phyloP scores from a whole-genome alignment of 2,888 invertebrate species.

The Hypomecis punctinalis region DNA sequence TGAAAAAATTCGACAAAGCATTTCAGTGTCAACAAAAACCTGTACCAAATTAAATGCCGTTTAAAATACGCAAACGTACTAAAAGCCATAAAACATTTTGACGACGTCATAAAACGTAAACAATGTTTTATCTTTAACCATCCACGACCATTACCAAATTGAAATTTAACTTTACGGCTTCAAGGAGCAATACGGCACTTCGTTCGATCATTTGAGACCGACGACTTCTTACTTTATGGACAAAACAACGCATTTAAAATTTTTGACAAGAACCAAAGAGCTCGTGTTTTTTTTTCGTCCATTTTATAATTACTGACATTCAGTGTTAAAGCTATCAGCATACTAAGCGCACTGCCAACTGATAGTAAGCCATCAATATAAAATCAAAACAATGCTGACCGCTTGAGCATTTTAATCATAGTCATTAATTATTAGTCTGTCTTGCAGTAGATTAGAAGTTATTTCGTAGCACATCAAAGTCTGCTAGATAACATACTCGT shows the following conservation, averaged over 20 bases:
- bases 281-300: too few relatives aligned
- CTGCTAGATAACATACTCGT: too few relatives aligned
- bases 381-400: too few relatives aligned
- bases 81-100: slow-evolving; percentile 11
- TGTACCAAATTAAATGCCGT: neutral
- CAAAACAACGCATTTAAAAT: neutral
- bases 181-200: slow-evolving; percentile 18
- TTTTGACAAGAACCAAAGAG: neutral
- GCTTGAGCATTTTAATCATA: too few relatives aligned
- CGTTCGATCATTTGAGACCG: neutral
- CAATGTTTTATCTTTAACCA: slow-evolving; percentile 13
- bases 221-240: neutral
- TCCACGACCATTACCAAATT: slow-evolving; percentile 23
- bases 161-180: slow-evolving; percentile 25
- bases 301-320: too few relatives aligned
- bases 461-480: too few relatives aligned
- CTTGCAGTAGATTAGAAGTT: too few relatives aligned
- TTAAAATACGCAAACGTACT: slow-evolving; percentile 1
- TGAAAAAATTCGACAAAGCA: too few relatives aligned
- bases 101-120: slow-evolving; percentile 20
- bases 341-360: too few relatives aligned
- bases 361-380: too few relatives aligned
- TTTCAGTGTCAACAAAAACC: neutral
- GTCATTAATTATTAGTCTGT: too few relatives aligned
- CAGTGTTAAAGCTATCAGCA: too few relatives aligned